These are phyloP conservation scores for Fistularia commersonii DNA, from an alignment of 2,797 vertebrate species.

Conservation along the genomic window DNA sequence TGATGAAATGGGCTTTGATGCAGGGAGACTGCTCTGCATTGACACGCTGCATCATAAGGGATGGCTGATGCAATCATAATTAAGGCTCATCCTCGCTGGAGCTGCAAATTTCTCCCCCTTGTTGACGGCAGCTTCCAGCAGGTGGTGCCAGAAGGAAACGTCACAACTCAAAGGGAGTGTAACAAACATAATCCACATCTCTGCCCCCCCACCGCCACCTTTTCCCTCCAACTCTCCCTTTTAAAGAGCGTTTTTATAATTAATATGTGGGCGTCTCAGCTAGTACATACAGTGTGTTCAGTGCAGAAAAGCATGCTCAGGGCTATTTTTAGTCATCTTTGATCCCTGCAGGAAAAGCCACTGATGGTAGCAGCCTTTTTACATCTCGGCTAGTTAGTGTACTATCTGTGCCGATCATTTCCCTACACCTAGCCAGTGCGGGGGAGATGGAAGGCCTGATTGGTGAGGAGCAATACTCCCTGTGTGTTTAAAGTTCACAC, in stretches of 20 bases:
- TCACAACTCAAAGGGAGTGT: constrained; percentile 59
- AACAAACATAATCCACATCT: constrained; percentile 64
- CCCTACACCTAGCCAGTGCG: constrained; percentile 35
- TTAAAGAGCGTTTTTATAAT: constrained; percentile 69
- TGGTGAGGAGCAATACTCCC: constrained; percentile 54
- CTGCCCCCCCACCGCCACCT: constrained; percentile 8
- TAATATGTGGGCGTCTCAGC: constrained; percentile 66
- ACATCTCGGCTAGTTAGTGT: constrained; percentile 46
- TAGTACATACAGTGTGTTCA: constrained; percentile 63
- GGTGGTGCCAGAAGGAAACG: constrained; percentile 71
- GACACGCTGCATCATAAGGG: constrained; percentile 43
- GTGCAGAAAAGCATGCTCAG: constrained; percentile 58
- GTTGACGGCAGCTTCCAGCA: constrained; percentile 61
- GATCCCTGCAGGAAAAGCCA: constrained; percentile 59
- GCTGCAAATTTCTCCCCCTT: constrained; percentile 41
- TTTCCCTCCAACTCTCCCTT: constrained; percentile 25
- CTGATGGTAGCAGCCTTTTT: constrained; percentile 49
- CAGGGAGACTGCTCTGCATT: constrained; percentile 20
- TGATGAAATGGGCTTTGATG: constrained; percentile 8
- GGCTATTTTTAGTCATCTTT: constrained; percentile 72
- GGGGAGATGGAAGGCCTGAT: constrained; percentile 49
- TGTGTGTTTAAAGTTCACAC: constrained; percentile 74
- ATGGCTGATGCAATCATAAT: constrained; percentile 78
- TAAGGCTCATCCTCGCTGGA: constrained; percentile 42
- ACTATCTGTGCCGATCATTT: constrained; percentile 49